Percentiles rank a stretch among this genome's conserved stretches.
Evolutionary conservation across 2,888 invertebrate genomes (phyloP).

Genomic region (Lithophane leautieri): DNA sequence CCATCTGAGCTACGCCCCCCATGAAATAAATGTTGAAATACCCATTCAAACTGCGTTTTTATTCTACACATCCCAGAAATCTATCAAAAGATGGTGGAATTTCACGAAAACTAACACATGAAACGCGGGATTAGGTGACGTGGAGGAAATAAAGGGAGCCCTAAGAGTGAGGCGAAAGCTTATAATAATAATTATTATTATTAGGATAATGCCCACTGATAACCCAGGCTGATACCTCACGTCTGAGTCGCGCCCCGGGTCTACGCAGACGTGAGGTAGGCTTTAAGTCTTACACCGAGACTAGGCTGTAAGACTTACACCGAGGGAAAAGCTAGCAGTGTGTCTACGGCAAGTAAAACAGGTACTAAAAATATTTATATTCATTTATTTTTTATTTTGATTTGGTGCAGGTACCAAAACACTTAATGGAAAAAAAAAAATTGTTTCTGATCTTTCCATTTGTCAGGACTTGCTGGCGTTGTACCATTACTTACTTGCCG

Average conservation of each 20-base stretch:
- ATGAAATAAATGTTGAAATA: fast-evolving
- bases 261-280: background rate
- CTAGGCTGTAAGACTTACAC: background rate
- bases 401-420: background rate
- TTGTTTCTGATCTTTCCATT: background rate
- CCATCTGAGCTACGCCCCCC: slow-evolving; percentile 91
- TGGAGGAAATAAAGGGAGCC: background rate
- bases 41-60: no score
- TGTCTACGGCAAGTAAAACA: background rate
- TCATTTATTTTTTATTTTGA: background rate
- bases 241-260: background rate
- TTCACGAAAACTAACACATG: background rate
- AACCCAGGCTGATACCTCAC: background rate
- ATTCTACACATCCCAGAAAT: background rate
- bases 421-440: background rate
- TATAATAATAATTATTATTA: background rate
- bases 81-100: background rate
- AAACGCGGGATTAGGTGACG: background rate
- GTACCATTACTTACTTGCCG: background rate
- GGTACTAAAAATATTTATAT: background rate
- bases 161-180: background rate
- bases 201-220: background rate
- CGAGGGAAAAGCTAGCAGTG: background rate
- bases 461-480: background rate
- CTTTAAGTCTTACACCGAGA: background rate